Conservation (phyloP, 2,888 invertebrate genomes). For the Meganola albula region DNA sequence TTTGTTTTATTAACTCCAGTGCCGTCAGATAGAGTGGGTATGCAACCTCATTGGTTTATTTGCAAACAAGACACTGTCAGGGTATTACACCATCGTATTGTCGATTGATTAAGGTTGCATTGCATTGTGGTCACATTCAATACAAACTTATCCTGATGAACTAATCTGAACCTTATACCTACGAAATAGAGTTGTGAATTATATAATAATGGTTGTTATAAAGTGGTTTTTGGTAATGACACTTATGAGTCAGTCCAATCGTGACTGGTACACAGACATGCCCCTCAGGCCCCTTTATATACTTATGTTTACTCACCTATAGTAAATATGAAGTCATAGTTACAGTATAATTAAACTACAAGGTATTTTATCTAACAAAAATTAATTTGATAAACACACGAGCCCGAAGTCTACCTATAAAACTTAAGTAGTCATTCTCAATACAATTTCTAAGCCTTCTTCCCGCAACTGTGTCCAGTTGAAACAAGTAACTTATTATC, state of each 20-base stretch:
- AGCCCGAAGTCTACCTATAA: too few relatives aligned
- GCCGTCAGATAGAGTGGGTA: conserved; percentile 25
- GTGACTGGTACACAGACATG: conserved; percentile 30
- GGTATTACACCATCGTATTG: conserved; percentile 49
- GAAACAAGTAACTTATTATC: too few relatives aligned
- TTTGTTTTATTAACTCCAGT: too few relatives aligned
- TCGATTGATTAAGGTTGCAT: conserved; percentile 61
- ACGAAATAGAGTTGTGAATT: conserved; percentile 21
- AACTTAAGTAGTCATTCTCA: too few relatives aligned
- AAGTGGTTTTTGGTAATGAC: conserved; percentile 32
- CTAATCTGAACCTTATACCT: conserved; percentile 34
- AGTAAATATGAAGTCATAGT: too few relatives aligned
- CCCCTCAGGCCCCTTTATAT: conserved; percentile 20
- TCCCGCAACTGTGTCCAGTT: too few relatives aligned
- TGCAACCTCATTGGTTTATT: conserved; percentile 41
- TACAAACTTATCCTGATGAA: conserved; percentile 26
- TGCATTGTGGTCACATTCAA: conserved; percentile 45
- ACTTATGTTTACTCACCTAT: conserved; percentile 6
- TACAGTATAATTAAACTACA: too few relatives aligned
- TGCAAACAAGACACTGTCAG: conserved; percentile 43
- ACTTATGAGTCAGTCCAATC: conserved; percentile 55
- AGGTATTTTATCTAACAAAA: too few relatives aligned
- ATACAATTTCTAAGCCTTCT: too few relatives aligned
- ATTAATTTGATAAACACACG: too few relatives aligned
- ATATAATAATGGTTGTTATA: background rate